Conservation (phyloP, 92 coral and sea anemone genomes). For the Parazoanthus atlanticus region DNA sequence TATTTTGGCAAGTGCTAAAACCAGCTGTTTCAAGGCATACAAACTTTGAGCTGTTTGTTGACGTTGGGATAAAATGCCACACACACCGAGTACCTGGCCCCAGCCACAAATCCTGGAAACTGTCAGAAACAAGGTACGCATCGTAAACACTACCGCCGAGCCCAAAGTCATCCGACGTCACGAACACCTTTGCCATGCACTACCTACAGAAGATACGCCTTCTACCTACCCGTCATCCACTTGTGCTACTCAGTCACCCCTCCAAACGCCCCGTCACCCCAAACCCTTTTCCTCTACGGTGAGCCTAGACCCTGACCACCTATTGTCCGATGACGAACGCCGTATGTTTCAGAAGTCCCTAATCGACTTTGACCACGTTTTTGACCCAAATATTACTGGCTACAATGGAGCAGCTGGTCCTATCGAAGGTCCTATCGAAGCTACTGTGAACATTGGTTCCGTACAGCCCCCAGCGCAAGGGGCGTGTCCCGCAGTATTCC, state of each 20-base stretch:
- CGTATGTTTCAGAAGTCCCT: constrained; percentile 43
- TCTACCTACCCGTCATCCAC: constrained; percentile 14
- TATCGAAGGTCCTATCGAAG: too few relatives aligned
- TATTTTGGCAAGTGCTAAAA: constrained; percentile 3
- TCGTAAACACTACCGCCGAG: constrained; percentile 48
- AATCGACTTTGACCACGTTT: constrained; percentile 31
- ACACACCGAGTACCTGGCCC: too few relatives aligned
- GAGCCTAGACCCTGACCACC: constrained; percentile 56
- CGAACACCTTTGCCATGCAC: constrained; percentile 56
- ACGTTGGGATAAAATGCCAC: too few relatives aligned
- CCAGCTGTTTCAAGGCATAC: not conserved
- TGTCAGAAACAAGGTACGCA: too few relatives aligned
- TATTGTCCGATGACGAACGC: constrained; percentile 40
- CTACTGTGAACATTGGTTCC: too few relatives aligned
- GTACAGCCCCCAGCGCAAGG: too few relatives aligned
- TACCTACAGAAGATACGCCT: constrained; percentile 31
- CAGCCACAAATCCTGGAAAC: too few relatives aligned
- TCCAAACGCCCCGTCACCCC: constrained; percentile 23
- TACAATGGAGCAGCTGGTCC: too few relatives aligned
- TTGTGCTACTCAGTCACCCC: constrained; percentile 21
- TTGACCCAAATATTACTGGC: too few relatives aligned
- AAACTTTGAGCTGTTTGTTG: constrained; percentile 8
- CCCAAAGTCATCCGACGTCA: constrained; percentile 51
- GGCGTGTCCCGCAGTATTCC: too few relatives aligned
- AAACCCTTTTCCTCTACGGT: constrained; percentile 37